These are phyloP conservation scores for Lepidocolaptes lacrymiger DNA, from an alignment of 2,797 vertebrate species.

Conservation along the genomic window DNA sequence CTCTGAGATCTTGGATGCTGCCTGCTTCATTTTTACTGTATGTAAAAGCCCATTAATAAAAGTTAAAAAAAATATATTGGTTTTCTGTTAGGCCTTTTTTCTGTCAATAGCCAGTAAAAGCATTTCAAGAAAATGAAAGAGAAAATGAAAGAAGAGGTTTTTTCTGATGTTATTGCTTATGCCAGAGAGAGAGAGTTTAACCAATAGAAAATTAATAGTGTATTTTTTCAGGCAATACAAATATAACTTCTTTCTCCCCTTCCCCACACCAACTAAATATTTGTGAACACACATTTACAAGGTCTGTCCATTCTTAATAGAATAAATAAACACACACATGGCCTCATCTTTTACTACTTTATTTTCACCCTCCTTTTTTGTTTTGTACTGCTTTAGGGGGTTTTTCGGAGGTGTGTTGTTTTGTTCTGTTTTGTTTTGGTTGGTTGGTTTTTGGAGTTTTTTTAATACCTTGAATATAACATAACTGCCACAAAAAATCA, in stretches of 20 bases:
- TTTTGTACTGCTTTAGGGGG: no score
- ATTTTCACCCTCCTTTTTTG: background rate
- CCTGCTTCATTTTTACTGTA: background rate
- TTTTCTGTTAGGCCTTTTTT: background rate
- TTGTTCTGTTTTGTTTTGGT: no score
- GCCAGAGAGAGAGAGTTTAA: background rate
- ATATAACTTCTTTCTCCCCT: background rate
- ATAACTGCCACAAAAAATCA: background rate
- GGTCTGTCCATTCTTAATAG: background rate
- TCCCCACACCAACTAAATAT: background rate
- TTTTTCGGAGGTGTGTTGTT: no score
- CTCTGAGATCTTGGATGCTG: background rate
- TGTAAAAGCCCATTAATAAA: background rate
- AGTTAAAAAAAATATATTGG: background rate
- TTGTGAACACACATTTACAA: background rate
- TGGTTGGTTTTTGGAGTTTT: background rate
- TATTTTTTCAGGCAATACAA: background rate
- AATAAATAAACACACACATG: background rate
- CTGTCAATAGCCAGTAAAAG: background rate
- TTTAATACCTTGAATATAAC: background rate
- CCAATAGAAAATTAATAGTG: constrained; percentile 5
- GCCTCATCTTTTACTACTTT: background rate
- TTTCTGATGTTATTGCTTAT: background rate
- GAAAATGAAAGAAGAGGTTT: constrained; percentile 16
- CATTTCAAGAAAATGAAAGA: background rate